Percentiles rank a stretch among this genome's conserved stretches.
These are phyloP conservation scores for Diploptera punctata DNA, from an alignment of 2,888 invertebrate genomes.

Conservation along the genomic window DNA sequence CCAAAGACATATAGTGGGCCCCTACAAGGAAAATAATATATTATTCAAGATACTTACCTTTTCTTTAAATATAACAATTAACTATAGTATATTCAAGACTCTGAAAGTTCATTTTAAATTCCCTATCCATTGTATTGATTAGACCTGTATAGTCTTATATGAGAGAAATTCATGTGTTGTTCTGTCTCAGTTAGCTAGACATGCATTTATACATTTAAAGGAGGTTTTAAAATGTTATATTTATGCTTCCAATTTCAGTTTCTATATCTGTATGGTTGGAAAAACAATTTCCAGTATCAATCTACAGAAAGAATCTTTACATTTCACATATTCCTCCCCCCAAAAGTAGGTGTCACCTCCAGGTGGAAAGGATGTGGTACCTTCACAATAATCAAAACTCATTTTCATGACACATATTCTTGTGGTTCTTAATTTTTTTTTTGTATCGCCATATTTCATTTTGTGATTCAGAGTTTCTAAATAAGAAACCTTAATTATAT, in stretches of 20 bases:
- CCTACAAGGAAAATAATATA: conserved; percentile 36
- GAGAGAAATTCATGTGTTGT: background rate
- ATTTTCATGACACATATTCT: conserved; percentile 5
- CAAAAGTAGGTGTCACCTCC: background rate
- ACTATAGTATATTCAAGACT: conserved; percentile 31
- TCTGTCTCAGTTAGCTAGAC: background rate
- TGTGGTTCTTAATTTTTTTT: background rate
- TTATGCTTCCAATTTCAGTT: background rate
- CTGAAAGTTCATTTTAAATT: conserved; percentile 29
- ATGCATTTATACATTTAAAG: conserved; percentile 1
- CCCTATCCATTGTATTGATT: conserved; percentile 10
- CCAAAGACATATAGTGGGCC: conserved; percentile 38
- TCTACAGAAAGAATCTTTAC: conserved; percentile 15
- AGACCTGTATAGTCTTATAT: background rate
- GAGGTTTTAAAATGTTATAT: conserved; percentile 6
- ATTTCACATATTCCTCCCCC: background rate
- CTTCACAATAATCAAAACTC: background rate
- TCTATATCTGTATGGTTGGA: background rate
- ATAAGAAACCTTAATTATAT: background rate
- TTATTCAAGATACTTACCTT: conserved; percentile 29
- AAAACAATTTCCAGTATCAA: conserved; percentile 10
- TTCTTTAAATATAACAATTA: conserved; percentile 32
- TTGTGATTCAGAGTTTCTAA: background rate
- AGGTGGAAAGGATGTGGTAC: conserved; percentile 2
- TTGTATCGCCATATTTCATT: conserved; percentile 4